A percentile compares a stretch with the other conserved stretches of the same genome.
Evolutionary conservation across 1,140 invertebrate genomes (phyloP).

Genomic region (Drosophila athabasca): DNA sequence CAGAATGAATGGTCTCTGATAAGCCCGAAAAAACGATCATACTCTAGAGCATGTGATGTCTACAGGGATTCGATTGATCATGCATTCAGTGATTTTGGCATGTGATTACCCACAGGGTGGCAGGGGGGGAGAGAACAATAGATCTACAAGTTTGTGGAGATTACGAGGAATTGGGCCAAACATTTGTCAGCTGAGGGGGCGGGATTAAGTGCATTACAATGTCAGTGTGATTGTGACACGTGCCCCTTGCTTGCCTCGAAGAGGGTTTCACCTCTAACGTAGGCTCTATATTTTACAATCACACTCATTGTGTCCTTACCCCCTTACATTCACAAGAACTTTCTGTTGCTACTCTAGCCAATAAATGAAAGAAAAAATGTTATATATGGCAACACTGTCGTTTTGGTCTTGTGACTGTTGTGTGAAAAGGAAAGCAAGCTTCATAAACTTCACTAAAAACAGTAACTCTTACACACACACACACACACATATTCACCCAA

Average conservation of each 20-base stretch:
- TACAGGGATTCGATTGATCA: slow-evolving; percentile 56
- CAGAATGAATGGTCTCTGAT: slow-evolving; percentile 53
- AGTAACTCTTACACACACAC: slow-evolving; percentile 52
- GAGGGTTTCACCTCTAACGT: not conserved
- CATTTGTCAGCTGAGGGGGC: slow-evolving; percentile 45
- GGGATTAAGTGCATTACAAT: slow-evolving; percentile 11
- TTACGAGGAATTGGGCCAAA: slow-evolving; percentile 1
- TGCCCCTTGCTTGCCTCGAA: not conserved
- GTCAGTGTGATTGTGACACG: slow-evolving; percentile 3
- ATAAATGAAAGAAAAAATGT: slow-evolving; percentile 24
- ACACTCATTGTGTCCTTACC: slow-evolving; percentile 1
- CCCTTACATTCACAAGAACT: slow-evolving; percentile 1
- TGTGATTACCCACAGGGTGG: slow-evolving; percentile 55
- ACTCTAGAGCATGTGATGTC: slow-evolving; percentile 62
- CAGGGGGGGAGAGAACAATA: slow-evolving; percentile 1
- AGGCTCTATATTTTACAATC: not conserved
- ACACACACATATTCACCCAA: slow-evolving; percentile 27
- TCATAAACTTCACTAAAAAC: slow-evolving; percentile 64
- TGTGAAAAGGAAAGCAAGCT: slow-evolving; percentile 64
- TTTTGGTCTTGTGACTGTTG: slow-evolving; percentile 72
- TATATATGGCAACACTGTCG: slow-evolving; percentile 65
- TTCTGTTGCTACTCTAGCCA: slow-evolving; percentile 23
- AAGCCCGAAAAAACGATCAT: slow-evolving; percentile 43
- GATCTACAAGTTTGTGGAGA: not conserved
- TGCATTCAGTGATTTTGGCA: slow-evolving; percentile 46